phyloP scores from a whole-genome alignment of 1,140 invertebrate species.

The Brachionus angularis region DNA sequence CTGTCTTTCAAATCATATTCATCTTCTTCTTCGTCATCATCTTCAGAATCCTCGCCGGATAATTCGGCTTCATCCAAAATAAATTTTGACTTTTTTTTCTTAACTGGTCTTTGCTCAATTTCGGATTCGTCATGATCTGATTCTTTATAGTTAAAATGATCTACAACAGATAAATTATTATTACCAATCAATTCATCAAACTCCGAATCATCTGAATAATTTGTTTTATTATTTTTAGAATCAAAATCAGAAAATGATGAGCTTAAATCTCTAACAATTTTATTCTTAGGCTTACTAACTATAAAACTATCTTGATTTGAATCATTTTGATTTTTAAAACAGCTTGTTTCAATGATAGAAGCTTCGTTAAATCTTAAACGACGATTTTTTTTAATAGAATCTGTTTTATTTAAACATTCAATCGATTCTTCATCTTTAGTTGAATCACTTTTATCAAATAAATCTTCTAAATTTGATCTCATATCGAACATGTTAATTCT shows the following conservation, averaged over 20 bases:
- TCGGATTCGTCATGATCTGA: not conserved
- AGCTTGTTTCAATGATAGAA: slow-evolving; percentile 13
- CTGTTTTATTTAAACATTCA: not conserved
- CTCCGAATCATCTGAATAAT: slow-evolving; percentile 32
- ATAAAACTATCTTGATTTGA: not conserved
- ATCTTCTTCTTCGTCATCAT: slow-evolving; percentile 35
- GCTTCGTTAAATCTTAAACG: slow-evolving; percentile 5
- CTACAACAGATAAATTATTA: not conserved
- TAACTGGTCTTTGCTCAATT: slow-evolving; percentile 2
- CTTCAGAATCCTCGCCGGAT: slow-evolving; percentile 9
- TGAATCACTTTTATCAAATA: not conserved
- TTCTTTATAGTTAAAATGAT: not conserved
- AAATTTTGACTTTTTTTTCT: not conserved
- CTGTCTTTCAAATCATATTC: slow-evolving; percentile 35
- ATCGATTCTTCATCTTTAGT: not conserved
- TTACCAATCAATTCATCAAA: slow-evolving; percentile 24
- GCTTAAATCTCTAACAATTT: slow-evolving; percentile 8
- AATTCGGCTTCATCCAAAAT: slow-evolving; percentile 17
- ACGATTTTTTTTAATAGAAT: not conserved
- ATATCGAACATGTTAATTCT: slow-evolving; percentile 3
- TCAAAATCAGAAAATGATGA: not conserved
- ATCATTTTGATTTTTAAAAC: not conserved
- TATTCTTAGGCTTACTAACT: not conserved
- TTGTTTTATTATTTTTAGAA: not conserved
- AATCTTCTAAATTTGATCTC: not conserved